These are phyloP conservation scores for Pitta sordida DNA, from an alignment of 2,113 vertebrate genomes.

Conservation along the genomic window DNA sequence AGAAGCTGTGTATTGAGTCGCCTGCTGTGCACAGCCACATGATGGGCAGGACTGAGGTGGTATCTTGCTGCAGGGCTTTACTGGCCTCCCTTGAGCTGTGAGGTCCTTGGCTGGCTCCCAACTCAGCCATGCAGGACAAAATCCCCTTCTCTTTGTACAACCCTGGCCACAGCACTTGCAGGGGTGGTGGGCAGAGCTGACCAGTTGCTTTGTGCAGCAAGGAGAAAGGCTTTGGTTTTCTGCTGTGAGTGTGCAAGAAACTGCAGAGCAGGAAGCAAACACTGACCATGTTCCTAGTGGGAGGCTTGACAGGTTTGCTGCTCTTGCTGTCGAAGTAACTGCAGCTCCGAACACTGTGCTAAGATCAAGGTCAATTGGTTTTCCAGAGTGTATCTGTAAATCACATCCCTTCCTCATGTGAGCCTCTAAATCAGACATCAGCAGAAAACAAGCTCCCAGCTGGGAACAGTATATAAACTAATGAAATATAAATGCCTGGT, in stretches of 20 bases:
- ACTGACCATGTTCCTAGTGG: fast-evolving
- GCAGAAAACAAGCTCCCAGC: neutral
- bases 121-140: neutral
- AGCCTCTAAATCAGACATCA: neutral
- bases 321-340: neutral
- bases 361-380: neutral
- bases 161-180: neutral
- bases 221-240: neutral
- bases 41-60: fast-evolving
- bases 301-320: neutral
- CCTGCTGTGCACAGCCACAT: neutral
- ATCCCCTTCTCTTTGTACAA: neutral
- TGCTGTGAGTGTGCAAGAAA: neutral
- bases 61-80: neutral
- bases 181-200: neutral
- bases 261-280: neutral
- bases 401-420: neutral
- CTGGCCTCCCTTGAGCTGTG: neutral
- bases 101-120: neutral
- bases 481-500: neutral
- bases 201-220: neutral
- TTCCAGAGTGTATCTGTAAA: neutral
- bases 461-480: neutral
- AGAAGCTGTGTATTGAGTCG: neutral
- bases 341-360: neutral